phyloP scores from a whole-genome alignment of 2,888 invertebrate genomes.

The Lepidocyrtinus sp. region DNA sequence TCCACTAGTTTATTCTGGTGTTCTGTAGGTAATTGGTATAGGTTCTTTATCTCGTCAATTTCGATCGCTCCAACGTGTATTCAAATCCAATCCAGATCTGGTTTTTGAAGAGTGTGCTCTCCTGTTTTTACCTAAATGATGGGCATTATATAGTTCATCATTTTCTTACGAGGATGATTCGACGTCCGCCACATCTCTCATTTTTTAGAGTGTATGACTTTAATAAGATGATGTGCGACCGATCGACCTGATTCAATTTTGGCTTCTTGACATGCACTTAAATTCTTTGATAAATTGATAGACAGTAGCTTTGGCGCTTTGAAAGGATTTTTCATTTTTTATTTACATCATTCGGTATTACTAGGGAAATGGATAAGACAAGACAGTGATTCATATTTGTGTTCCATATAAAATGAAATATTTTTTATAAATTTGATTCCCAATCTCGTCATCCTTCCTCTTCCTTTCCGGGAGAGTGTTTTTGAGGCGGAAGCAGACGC shows the following conservation, averaged over 20 bases:
- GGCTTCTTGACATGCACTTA: not conserved
- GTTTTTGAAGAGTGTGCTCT: not conserved
- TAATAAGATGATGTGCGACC: not conserved
- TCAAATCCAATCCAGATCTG: conserved; percentile 4
- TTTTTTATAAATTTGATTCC: not conserved
- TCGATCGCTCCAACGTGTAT: not conserved
- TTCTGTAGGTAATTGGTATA: not conserved
- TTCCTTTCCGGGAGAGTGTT: no score
- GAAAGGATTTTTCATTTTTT: no score
- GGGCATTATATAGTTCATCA: not conserved
- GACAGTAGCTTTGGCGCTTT: no score
- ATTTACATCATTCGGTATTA: no score
- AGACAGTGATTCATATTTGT: not conserved
- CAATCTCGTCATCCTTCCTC: no score
- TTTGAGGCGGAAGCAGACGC: not conserved
- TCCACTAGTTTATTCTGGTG: conserved; percentile 9
- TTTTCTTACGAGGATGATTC: not conserved
- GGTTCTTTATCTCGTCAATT: not conserved
- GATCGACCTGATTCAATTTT: conserved; percentile 51
- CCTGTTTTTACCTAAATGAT: not conserved
- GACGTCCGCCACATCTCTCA: not conserved
- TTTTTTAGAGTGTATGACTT: not conserved
- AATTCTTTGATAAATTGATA: conserved; percentile 14
- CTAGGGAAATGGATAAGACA: no score
- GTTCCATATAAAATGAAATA: not conserved